Conservation (phyloP, 2,797 vertebrate genomes). For the Pteronotus mesoamericanus region DNA sequence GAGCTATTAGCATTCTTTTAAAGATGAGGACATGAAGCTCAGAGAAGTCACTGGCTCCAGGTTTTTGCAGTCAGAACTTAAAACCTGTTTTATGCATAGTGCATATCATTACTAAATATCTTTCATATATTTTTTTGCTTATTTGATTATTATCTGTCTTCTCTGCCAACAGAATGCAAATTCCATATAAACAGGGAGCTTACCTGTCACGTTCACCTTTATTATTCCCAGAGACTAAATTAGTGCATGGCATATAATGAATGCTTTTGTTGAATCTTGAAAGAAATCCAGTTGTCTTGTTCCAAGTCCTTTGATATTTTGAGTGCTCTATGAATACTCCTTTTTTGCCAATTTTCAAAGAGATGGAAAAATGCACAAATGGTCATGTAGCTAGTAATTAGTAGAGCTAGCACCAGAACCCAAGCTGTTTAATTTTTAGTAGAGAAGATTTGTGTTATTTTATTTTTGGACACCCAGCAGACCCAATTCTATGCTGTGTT, state of each 20-base stretch:
- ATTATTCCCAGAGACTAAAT: neutral
- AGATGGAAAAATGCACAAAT: neutral
- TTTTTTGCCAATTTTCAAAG: neutral
- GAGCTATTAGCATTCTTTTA: neutral
- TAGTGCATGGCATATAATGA: neutral
- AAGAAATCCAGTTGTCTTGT: neutral
- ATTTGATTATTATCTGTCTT: neutral
- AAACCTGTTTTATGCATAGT: neutral
- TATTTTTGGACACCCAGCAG: neutral
- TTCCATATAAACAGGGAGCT: neutral
- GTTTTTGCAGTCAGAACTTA: slow-evolving; percentile 11
- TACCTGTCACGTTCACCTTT: neutral
- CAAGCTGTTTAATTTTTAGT: neutral
- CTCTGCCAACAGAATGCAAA: neutral
- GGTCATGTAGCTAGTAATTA: neutral
- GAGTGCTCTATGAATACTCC: neutral
- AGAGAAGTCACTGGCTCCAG: neutral
- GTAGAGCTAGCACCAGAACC: neutral
- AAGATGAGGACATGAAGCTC: neutral
- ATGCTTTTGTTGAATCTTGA: neutral
- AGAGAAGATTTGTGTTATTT: neutral
- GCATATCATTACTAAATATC: neutral
- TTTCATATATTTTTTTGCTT: slow-evolving; percentile 6
- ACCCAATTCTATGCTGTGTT: neutral
- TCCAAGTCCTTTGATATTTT: neutral